Evolutionary conservation across 2,113 vertebrate species (phyloP), one percentile per base, ranked within the genome.

Genomic region (Eulemur rufifrons): DNA sequence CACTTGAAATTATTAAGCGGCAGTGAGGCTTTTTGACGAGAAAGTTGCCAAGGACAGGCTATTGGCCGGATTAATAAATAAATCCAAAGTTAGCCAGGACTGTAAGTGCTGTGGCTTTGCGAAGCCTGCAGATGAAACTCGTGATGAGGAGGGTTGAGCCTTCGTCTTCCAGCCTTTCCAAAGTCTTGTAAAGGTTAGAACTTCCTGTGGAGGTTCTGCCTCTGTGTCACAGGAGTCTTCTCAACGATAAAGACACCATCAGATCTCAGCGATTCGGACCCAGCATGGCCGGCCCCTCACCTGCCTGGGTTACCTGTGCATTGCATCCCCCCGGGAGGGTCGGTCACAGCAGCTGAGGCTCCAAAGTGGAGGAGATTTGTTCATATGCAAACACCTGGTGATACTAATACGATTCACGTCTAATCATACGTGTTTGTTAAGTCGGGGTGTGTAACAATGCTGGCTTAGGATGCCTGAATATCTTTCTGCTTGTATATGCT

Each of bases 81-180:
- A 96, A 96, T 96, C 93, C 84, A 66, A 93, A 94, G 97, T 97
- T 94, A 97, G n/a, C 97, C 96, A 29, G 92, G 91, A 64, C 97
- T 96, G 82, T 89, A 56, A 73, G 84, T 47, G 73, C 92, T 21
- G 21, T 17, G 56, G 85, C 91, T 96, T 91, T 82, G 95, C 89
- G 85, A 90, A 82, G 21, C 91, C 7, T 2, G 59, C n/a, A 10
- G 80, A 25, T 6, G 80, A 20, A 10, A 14, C 0, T 15, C 11
- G 0, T 1, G 54, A 2, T 6, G 0, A 7, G 59, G 59, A 9
- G 1, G 8, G 71, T 17, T 3, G 81, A 10, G 4, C 34, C 29
- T 15, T 32, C 42, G 27, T 45, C 59, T 20, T 8, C 11, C 52
- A 25, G 47, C 25, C 64, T 61, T 14, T 3, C 71, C 0, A 3